Evolutionary conservation across 2,113 vertebrate genomes (phyloP), one percentile per base, ranked within the genome.

Genomic region (Cnemophilus loriae): DNA sequence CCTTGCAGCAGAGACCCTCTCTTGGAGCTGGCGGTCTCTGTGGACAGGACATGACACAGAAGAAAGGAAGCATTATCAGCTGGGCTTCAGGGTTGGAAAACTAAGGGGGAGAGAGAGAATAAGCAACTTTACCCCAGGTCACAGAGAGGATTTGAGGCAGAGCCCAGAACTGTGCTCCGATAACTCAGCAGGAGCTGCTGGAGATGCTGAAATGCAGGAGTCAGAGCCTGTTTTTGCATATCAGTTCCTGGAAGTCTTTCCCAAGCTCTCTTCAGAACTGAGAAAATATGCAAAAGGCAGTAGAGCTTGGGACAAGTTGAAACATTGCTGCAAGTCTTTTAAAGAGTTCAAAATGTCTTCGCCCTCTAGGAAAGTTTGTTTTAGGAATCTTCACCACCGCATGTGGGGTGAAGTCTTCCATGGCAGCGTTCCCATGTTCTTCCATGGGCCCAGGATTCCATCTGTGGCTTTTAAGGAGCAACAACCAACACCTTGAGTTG

Each of bases 241-340:
- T 75, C 76, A 75, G 93, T 84, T 95, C 86, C 89, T 95, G 83
- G 84, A 96, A 92, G 80, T 57, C 86, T 84, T 97, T 89, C 83
- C 57, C 86, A 92, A 92, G 88, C 69, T 75, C 32, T 82, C 69
- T 76, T 89, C 56, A 68, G 56, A 90, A 79, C 53, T 61, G 64
- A 84, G 69, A 94, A 94, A 95, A 89, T 57, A 92, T 69, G 88
- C 86, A 93, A 84, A 90, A 94, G 47, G 68, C 70, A 90, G 12
- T 50, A 84, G 85, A 71, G n/a, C 85, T 64, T 92, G 76, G 71
- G 85, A 93, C 76, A 94, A 96, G 73, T 87, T 90, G 77, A 93
- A 94, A 87, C 73, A 79, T 33, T 68, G 41, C 88, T 94, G 32
- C 39, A 64, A 93, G 61, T 44, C 65, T 79, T 88, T 86, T 16